A percentile compares a stretch with the other conserved stretches of the same genome.
Conservation (phyloP, 1,140 invertebrate genomes). For the Drosophila miranda region DNA sequence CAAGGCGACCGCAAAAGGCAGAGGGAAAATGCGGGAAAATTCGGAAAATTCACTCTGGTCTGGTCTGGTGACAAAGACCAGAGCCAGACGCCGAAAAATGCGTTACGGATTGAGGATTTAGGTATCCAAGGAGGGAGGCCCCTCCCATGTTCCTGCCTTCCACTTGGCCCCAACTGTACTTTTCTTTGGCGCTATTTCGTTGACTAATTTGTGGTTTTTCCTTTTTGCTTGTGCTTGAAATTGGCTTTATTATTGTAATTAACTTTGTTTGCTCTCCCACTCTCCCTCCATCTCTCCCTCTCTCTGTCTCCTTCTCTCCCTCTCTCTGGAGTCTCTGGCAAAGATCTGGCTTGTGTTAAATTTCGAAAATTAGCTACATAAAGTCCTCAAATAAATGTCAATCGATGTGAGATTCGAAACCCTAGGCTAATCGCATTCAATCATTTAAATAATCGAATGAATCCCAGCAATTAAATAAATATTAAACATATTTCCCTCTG, state of each 20-base stretch:
- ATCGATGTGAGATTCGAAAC: conserved; percentile 13
- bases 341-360: conserved; percentile 47
- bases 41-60: neutral
- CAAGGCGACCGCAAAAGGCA: conserved; percentile 34
- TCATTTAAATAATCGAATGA: conserved; percentile 7
- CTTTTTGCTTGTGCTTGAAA: conserved; percentile 58
- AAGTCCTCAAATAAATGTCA: conserved; percentile 24
- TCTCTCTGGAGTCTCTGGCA: neutral
- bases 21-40: neutral
- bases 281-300: too few relatives aligned
- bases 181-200: conserved; percentile 51
- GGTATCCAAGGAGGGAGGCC: conserved; percentile 13
- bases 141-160: neutral
- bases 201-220: conserved; percentile 66
- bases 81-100: conserved; percentile 56
- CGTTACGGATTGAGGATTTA: conserved; percentile 64
- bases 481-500: conserved; percentile 6
- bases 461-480: conserved; percentile 27
- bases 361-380: conserved; percentile 58
- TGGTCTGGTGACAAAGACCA: conserved; percentile 53
- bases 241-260: conserved; percentile 75
- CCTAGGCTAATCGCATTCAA: neutral
- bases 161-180: conserved; percentile 25
- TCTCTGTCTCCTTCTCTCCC: neutral
- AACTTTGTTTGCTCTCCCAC: conserved; percentile 45